These are phyloP conservation scores for Bubo blakistoni DNA, from an alignment of 2,113 vertebrate genomes.

Conservation along the genomic window DNA sequence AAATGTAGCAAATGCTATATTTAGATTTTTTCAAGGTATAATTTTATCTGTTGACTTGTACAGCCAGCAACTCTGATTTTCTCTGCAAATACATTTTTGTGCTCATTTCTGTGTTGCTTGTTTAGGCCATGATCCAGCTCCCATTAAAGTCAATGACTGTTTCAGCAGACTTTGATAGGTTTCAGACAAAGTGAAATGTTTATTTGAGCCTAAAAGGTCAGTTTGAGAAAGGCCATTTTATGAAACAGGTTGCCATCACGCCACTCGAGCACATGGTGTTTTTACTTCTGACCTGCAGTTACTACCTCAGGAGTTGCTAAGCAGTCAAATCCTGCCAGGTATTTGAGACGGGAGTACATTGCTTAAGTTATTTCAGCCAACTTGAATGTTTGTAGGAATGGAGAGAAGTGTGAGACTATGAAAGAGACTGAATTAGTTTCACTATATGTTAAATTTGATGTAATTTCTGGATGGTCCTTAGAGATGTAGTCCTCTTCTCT, in stretches of 20 bases:
- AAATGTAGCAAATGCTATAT: not conserved
- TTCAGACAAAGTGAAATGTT: not conserved
- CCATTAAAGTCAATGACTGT: not conserved
- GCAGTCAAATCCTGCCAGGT: not conserved
- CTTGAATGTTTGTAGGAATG: not conserved
- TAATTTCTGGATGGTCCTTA: not conserved
- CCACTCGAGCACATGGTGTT: not conserved
- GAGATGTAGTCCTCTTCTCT: not conserved
- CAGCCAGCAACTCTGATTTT: not conserved
- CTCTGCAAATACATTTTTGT: not conserved
- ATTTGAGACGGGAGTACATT: not conserved
- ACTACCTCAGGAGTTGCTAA: not conserved
- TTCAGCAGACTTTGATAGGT: not conserved
- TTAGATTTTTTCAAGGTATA: not conserved
- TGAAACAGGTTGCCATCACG: not conserved
- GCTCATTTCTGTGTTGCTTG: not conserved
- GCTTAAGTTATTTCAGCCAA: not conserved
- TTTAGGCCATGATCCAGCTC: not conserved
- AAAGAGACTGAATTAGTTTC: not conserved
- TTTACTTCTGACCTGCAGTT: not conserved
- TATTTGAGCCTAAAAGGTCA: not conserved
- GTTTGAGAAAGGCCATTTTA: not conserved
- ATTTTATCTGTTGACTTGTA: not conserved
- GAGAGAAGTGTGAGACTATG: not conserved
- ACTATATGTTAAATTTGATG: not conserved